A percentile compares a stretch with the other conserved stretches of the same genome.
Conservation (phyloP, 2,888 invertebrate genomes). For the Acrobasis suavella region DNA sequence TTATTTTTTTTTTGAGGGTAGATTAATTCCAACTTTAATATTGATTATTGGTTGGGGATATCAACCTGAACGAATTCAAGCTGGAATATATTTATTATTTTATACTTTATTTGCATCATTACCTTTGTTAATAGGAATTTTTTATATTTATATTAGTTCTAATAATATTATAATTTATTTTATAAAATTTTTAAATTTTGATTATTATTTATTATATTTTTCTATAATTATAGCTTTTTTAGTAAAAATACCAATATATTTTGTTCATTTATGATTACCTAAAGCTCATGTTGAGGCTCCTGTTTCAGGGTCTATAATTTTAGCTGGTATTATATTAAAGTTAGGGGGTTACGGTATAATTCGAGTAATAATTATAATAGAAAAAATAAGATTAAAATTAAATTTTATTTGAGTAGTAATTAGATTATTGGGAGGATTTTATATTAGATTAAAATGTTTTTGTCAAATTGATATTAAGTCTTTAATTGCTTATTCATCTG, state of each 20-base stretch:
- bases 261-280: conserved; percentile 87
- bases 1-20: conserved; percentile 88
- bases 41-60: conserved; percentile 86
- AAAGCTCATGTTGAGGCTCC: conserved; percentile 90
- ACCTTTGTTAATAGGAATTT: too few relatives aligned
- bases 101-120: too few relatives aligned
- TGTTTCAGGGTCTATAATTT: conserved; percentile 87
- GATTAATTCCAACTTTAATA: conserved; percentile 85
- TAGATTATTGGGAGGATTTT: conserved; percentile 82
- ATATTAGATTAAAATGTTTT: too few relatives aligned
- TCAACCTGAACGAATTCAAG: conserved; percentile 86
- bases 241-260: too few relatives aligned
- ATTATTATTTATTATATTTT: too few relatives aligned
- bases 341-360: conserved; percentile 87
- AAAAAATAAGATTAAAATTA: conserved; percentile 67
- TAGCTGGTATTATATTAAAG: conserved; percentile 88
- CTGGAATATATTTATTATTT: conserved; percentile 86
- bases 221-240: too few relatives aligned
- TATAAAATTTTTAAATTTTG: too few relatives aligned
- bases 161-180: too few relatives aligned
- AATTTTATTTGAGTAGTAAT: conserved; percentile 79
- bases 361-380: conserved; percentile 78
- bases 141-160: too few relatives aligned
- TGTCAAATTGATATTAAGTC: conserved; percentile 87
- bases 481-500: conserved; percentile 89